Evolutionary conservation across 2,797 vertebrate species (phyloP).

Genomic region (Macropus fuliginosus): DNA sequence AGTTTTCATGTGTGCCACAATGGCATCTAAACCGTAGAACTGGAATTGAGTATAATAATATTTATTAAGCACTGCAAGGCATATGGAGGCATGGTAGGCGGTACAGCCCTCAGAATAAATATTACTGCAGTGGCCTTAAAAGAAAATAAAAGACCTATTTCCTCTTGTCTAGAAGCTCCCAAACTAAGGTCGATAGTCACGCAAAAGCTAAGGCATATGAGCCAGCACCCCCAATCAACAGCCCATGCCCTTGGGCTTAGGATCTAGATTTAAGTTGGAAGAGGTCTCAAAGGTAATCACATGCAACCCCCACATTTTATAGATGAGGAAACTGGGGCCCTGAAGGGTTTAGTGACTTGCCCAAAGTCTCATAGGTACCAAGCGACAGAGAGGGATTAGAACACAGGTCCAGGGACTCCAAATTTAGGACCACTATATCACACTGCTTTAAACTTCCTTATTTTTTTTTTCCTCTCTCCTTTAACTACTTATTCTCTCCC

Average conservation of each 20-base stretch:
- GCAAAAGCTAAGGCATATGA: neutral
- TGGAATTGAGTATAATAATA: slow-evolving; percentile 13
- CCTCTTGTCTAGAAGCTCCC: neutral
- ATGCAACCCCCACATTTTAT: neutral
- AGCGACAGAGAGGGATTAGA: neutral
- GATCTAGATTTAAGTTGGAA: neutral
- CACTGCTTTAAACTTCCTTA: neutral
- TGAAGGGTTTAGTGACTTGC: neutral
- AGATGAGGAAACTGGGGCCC: neutral
- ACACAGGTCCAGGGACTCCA: neutral
- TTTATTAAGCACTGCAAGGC: slow-evolving; percentile 31
- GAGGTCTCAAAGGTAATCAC: neutral
- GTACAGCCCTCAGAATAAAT: slow-evolving; percentile 2
- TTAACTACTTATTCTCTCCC: neutral
- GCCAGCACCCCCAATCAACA: neutral
- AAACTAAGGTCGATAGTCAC: neutral
- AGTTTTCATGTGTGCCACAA: neutral
- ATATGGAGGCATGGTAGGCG: slow-evolving; percentile 14
- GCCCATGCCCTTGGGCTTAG: neutral
- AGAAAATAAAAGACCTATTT: neutral
- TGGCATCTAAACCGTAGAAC: neutral
- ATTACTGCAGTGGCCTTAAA: neutral
- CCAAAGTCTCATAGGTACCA: neutral
- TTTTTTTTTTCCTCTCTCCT: neutral
- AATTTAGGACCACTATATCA: neutral